Conservation (phyloP, 2,113 vertebrate species). For the Todiramphus chloris region DNA sequence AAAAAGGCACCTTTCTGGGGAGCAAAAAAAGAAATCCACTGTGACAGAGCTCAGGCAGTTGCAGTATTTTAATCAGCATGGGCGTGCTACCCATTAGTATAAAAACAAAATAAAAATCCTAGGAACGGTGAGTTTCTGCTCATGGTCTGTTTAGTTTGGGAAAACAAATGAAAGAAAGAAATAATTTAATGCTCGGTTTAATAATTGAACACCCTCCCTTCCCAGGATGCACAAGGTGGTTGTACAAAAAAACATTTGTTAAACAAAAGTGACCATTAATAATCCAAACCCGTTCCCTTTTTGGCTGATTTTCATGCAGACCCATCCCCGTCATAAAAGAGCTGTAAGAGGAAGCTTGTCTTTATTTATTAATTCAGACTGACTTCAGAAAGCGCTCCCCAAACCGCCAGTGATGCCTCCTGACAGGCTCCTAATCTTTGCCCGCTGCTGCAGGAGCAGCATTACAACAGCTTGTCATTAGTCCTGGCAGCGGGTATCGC, state of each 20-base stretch:
- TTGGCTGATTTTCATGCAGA: slow-evolving; percentile 65
- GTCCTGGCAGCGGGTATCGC: background rate
- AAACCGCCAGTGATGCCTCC: slow-evolving; percentile 41
- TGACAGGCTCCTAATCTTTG: slow-evolving; percentile 60
- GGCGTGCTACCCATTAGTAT: background rate
- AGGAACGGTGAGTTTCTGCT: background rate
- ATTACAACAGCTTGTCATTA: background rate
- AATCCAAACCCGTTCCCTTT: slow-evolving; percentile 63
- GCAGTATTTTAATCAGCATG: background rate
- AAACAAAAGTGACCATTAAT: slow-evolving; percentile 71
- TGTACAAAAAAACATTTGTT: slow-evolving; percentile 64
- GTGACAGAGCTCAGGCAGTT: background rate
- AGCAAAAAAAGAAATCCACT: background rate
- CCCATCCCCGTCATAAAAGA: slow-evolving; percentile 57
- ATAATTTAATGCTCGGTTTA: slow-evolving; percentile 52
- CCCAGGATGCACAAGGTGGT: slow-evolving; percentile 47
- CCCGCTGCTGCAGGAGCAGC: background rate
- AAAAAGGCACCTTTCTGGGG: background rate
- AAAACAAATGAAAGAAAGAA: slow-evolving; percentile 57
- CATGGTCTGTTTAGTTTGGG: slow-evolving; percentile 22
- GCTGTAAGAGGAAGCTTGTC: slow-evolving; percentile 57
- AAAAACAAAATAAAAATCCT: background rate
- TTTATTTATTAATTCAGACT: slow-evolving; percentile 62
- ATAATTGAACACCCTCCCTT: slow-evolving; percentile 55
- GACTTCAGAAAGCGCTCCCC: slow-evolving; percentile 59